These are phyloP conservation scores for Agrochola lota DNA, from an alignment of 2,888 invertebrate species.

Conservation along the genomic window DNA sequence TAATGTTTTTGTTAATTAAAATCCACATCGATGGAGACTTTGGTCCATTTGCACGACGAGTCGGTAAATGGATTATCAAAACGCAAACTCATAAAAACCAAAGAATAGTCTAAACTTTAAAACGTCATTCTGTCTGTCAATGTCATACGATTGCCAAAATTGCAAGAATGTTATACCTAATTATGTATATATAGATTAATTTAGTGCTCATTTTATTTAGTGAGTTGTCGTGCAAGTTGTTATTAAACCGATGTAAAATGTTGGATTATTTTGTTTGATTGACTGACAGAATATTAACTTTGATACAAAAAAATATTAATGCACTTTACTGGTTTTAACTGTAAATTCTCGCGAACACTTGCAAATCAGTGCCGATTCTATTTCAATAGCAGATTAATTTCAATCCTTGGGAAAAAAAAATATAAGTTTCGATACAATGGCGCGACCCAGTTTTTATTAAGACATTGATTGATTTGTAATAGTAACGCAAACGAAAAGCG, in stretches of 20 bases:
- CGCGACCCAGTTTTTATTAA: slow-evolving; percentile 52
- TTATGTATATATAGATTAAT: too few species aligned
- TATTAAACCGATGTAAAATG: slow-evolving; percentile 2
- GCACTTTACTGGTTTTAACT: slow-evolving; percentile 53
- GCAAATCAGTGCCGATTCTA: slow-evolving; percentile 58
- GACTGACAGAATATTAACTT: slow-evolving; percentile 26
- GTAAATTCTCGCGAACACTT: slow-evolving; percentile 47
- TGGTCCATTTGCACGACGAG: not conserved
- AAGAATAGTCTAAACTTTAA: not conserved
- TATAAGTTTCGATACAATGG: slow-evolving; percentile 56
- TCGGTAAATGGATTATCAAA: not conserved
- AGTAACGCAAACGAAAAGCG: too few species aligned
- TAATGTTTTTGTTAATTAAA: slow-evolving; percentile 8
- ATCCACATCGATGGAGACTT: not conserved
- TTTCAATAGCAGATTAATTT: slow-evolving; percentile 63
- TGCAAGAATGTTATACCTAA: not conserved
- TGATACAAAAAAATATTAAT: too few species aligned
- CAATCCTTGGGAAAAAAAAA: slow-evolving; percentile 38
- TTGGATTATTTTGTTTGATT: slow-evolving; percentile 24
- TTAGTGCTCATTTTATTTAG: not conserved
- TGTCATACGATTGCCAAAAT: slow-evolving; percentile 6
- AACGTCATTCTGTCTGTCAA: not conserved
- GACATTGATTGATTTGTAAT: slow-evolving; percentile 61
- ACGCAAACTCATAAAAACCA: not conserved
- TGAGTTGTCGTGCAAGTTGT: not conserved